These are phyloP conservation scores for Magallana nippona DNA, from an alignment of 2,888 invertebrate species.

Conservation along the genomic window DNA sequence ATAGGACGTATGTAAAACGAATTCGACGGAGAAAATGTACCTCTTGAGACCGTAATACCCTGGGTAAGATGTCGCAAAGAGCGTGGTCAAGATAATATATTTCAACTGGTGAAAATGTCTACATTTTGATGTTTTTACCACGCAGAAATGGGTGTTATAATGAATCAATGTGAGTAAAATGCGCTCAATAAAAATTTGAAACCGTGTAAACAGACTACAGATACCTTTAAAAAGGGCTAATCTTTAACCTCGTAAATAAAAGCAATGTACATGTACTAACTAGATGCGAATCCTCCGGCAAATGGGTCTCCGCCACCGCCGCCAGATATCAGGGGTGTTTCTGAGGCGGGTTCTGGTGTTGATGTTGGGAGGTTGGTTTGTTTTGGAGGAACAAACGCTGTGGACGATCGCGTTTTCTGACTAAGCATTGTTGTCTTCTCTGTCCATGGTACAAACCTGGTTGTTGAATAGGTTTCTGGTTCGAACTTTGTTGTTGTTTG, in stretches of 20 bases:
- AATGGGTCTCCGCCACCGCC: neutral
- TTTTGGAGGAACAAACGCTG: neutral
- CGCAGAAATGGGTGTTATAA: too few species aligned
- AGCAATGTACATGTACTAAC: neutral
- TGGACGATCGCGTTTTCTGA: conserved; percentile 5
- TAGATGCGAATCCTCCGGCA: neutral
- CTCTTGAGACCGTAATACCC: too few species aligned
- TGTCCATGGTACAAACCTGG: neutral
- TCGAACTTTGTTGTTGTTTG: conserved; percentile 16
- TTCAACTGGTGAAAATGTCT: too few species aligned
- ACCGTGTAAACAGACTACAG: too few species aligned
- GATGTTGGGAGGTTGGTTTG: neutral
- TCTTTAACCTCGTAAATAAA: neutral
- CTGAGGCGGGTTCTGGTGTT: neutral
- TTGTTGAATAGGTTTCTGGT: neutral
- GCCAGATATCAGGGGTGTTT: neutral
- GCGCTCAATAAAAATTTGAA: neutral
- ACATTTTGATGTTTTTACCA: too few species aligned
- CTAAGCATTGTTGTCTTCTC: conserved; percentile 6
- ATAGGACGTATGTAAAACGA: too few species aligned
- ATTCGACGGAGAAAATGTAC: too few species aligned
- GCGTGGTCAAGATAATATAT: too few species aligned
- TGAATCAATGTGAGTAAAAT: neutral
- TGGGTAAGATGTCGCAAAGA: too few species aligned
- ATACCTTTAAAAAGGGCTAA: neutral